Evolutionary conservation across 1,140 invertebrate genomes (phyloP), one percentile per base, ranked within the genome.

Genomic region (Heliconius eleuchia): DNA sequence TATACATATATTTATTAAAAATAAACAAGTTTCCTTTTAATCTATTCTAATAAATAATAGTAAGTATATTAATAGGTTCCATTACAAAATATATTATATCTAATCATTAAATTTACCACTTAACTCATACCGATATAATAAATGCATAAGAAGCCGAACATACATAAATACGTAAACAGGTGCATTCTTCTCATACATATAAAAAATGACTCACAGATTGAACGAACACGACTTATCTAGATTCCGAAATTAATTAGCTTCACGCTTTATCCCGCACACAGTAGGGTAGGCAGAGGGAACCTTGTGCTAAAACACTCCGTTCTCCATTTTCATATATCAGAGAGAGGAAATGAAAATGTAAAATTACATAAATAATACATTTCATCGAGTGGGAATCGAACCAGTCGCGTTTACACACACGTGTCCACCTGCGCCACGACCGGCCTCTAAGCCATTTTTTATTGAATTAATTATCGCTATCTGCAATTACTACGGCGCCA

Each of bases 401-500:
- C 42, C 13, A 0, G 13, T 46, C 42, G 42, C 42, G 3, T 13
- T 16, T 16, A 46, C 42, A 46, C 42, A 0, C 30, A 3, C 30
- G 30, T 34, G 30, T 34, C 2, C 30, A 34, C 4, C 13, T 46
- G 42, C 9, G 13, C 42, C 42, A 46, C 0, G 13, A 13, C 13
- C 3, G 42, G 42, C 42, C 42, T 46, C 42, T 1, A 46, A 46
- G 42, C 13, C 42, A 46, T 66, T 66, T 66, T 66, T 66, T 30
- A 66, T 66, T 66, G 60, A 66, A 66, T 66, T 30, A 27, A 66
- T 30, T 66, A 30, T 16, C 60, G 27, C 27, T 66, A 66, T 66
- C 60, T 66, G 60, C 60, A 66, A 66, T 66, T 66, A 66, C 60
- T 66, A 11, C 27, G 60, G 60, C 60, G 60, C 60, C 60, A 66